Base-by-base conservation (phyloP, 2,797 vertebrate species). In the Morelia viridis region DNA sequence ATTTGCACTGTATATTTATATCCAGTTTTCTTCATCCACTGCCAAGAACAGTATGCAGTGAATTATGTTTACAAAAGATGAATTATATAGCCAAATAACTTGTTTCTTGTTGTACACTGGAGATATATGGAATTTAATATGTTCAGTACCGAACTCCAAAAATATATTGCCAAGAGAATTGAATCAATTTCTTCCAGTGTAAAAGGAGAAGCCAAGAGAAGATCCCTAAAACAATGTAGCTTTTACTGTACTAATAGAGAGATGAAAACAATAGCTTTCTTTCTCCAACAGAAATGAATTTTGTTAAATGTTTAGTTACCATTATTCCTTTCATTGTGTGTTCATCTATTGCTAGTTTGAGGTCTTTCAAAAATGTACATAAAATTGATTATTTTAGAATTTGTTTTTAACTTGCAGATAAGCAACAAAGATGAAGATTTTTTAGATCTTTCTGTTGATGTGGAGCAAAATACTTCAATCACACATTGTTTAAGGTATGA, bases 351-450 rank as follows among this genome's bases (percentile, higher is more conserved):
- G 10, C 11, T 80, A 80, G 19, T 41, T 80, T 41, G 46, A 80
- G 9, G 3, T 46, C 41, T 46, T 80, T 80, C 19, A 46, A 11
- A 80, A 80, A 24, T 46, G 41, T 80, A 24, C 19, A 80, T 84
- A 50, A 83, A 53, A 93, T 89, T 10, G 17, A 76, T 89, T 11
- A 89, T 57, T 87, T 9, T 31, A 1, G 3, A 26, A 89, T 57
- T 94, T 28, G 60, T 90, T 95, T 19, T 95, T 89, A 46, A 84
- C 94, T 93, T 95, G 84, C 94, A 98, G 98, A 97, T 98, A 97
- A 98, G 98, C 97, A 98, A 97, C 96, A 98, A 98, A 97, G 98
- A 98, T 97, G 98, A 98, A 97, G 98, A 98, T 94, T 98, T 98
- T 96, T 95, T 98, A 97, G 98, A 98, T 91, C 98, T 98, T 97